Evolutionary conservation across 2,113 vertebrate genomes (phyloP).

Genomic region (Tricholaema leucomelas): DNA sequence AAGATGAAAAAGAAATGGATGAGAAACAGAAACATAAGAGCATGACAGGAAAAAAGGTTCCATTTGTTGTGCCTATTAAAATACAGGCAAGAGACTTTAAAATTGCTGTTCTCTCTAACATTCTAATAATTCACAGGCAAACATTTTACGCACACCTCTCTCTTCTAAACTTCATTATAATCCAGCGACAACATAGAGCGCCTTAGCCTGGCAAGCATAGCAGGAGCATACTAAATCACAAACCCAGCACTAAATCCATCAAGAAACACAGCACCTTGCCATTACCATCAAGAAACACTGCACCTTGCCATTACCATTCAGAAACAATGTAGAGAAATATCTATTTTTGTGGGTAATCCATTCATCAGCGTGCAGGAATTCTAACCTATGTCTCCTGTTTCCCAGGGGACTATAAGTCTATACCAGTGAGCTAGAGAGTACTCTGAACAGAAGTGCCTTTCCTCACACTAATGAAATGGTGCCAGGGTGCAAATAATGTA

Average conservation of each 20-base stretch:
- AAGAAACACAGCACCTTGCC: background rate
- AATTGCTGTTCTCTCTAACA: background rate
- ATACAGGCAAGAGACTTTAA: background rate
- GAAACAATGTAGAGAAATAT: background rate
- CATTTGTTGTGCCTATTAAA: background rate
- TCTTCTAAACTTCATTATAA: background rate
- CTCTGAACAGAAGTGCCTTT: background rate
- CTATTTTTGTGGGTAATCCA: background rate
- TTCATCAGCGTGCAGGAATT: background rate
- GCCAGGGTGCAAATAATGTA: background rate
- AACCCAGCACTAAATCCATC: background rate
- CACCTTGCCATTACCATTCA: background rate
- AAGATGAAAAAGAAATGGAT: slow-evolving; percentile 1
- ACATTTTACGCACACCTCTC: background rate
- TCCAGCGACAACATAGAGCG: background rate
- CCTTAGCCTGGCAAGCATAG: background rate
- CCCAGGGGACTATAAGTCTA: background rate
- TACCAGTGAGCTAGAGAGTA: background rate
- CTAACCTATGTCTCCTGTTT: background rate
- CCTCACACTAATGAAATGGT: background rate
- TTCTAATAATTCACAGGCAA: background rate
- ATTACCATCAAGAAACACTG: background rate
- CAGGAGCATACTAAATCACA: background rate
- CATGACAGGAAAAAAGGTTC: background rate
- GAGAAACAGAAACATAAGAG: background rate